Conservation (phyloP, 2,797 vertebrate species). For the Corythornis leucogaster region DNA sequence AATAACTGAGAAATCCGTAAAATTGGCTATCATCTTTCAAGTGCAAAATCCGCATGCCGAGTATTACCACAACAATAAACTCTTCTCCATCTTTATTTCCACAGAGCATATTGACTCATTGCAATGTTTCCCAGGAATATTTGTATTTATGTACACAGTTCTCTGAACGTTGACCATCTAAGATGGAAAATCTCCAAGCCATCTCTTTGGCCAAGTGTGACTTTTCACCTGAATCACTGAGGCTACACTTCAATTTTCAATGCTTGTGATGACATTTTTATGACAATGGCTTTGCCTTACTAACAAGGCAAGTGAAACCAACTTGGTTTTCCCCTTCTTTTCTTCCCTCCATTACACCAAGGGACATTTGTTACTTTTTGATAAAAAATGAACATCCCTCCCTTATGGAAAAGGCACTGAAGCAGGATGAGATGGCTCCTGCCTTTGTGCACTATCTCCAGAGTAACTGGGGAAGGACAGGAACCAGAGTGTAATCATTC, state of each 20-base stretch:
- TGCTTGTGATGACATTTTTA: neutral
- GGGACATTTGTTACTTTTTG: neutral
- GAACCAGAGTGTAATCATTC: neutral
- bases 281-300: conserved; percentile 7
- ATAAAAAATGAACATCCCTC: neutral
- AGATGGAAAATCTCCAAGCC: conserved; percentile 35
- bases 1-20: conserved; percentile 48
- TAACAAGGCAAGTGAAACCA: conserved; percentile 10
- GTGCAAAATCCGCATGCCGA: neutral
- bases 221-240: conserved; percentile 7
- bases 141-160: conserved; percentile 31
- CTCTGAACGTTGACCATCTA: neutral
- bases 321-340: neutral
- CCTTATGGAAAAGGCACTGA: neutral
- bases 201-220: neutral
- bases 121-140: neutral
- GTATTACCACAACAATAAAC: conserved; percentile 2
- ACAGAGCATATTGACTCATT: neutral
- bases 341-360: neutral
- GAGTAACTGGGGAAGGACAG: neutral
- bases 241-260: neutral
- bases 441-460: neutral
- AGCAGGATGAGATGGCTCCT: neutral
- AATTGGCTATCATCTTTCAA: neutral
- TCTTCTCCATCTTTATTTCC: conserved; percentile 2